Percentiles rank a stretch among this genome's conserved stretches.
phyloP scores from a whole-genome alignment of 1,140 invertebrate genomes.

The Euura saliciscinereae region DNA sequence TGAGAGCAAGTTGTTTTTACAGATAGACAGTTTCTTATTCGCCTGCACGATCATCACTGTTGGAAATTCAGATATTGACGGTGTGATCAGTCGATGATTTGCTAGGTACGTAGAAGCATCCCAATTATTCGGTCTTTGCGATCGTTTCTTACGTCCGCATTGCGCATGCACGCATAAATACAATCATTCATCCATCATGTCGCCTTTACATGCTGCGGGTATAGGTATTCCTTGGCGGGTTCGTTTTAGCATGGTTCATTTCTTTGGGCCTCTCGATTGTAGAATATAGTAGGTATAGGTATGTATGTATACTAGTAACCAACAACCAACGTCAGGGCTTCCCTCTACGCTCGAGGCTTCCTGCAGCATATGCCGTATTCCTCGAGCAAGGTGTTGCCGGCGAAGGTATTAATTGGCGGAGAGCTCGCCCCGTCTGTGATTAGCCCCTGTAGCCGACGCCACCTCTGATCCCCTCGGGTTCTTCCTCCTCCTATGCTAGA shows the following conservation, averaged over 20 bases:
- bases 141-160: neutral
- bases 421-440: constrained; percentile 48
- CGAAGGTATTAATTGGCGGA: constrained; percentile 55
- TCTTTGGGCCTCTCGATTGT: no score
- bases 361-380: neutral
- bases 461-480: constrained; percentile 34
- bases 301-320: no score
- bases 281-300: no score
- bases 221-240: no score
- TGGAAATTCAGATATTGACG: no score
- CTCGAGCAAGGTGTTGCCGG: constrained; percentile 46
- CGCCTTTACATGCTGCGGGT: neutral
- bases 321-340: neutral
- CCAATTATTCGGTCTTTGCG: no score
- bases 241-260: no score
- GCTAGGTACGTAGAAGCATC: no score
- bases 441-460: constrained; percentile 49
- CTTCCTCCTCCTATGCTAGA: neutral
- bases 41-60: no score
- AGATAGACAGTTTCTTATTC: no score
- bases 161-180: neutral
- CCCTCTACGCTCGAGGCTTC: constrained; percentile 1
- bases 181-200: neutral
- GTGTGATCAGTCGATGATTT: no score
- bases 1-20: no score